These are phyloP conservation scores for Pyxicephalus adspersus DNA, from an alignment of 2,113 vertebrate species.

Conservation along the genomic window DNA sequence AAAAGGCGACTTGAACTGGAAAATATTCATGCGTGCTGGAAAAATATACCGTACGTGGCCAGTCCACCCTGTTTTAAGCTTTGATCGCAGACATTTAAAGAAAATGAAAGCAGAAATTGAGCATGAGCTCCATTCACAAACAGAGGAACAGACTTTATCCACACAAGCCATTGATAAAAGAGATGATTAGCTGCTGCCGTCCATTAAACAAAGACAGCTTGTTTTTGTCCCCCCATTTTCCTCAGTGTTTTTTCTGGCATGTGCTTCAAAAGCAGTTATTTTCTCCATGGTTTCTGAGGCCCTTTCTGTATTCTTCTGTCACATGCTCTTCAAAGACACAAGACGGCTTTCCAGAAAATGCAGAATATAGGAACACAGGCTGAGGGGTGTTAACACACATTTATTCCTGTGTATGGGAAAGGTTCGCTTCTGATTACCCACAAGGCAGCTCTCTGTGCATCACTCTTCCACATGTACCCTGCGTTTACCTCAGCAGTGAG, in stretches of 20 bases:
- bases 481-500: neutral
- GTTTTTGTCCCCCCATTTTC: constrained; percentile 32
- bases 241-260: constrained; percentile 43
- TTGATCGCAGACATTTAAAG: neutral
- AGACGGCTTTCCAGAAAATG: constrained; percentile 37
- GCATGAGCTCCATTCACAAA: neutral
- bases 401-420: constrained; percentile 12
- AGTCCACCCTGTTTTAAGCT: neutral
- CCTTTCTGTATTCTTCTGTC: constrained; percentile 31
- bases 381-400: neutral
- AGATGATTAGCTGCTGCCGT: constrained; percentile 4
- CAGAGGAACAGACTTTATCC: neutral
- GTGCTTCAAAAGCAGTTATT: constrained; percentile 46
- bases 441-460: neutral
- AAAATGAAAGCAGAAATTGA: neutral
- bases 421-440: neutral
- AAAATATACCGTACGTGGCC: too few relatives aligned
- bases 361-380: neutral
- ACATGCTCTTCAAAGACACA: constrained; percentile 45
- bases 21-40: too few relatives aligned
- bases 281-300: constrained; percentile 32
- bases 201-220: constrained; percentile 48
- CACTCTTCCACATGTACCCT: neutral
- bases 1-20: too few relatives aligned
- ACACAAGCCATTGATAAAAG: constrained; percentile 21